Evolutionary conservation across 2,113 vertebrate genomes (phyloP).

Genomic region (Oostethus manadensis): DNA sequence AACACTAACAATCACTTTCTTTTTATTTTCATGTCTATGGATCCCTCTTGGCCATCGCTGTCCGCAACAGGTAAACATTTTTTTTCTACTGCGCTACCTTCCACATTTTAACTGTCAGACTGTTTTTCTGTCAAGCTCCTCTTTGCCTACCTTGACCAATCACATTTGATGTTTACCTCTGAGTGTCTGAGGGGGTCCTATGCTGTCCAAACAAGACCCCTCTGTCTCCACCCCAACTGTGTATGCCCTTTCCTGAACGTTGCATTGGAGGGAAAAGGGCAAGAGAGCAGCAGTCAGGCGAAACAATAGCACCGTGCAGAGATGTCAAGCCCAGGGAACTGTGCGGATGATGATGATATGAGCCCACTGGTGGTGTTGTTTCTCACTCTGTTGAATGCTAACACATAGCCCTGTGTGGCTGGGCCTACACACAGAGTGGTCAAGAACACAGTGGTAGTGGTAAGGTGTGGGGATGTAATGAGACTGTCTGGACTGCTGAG

Average conservation of each 20-base stretch:
- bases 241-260: slow-evolving; percentile 44
- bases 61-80: slow-evolving; percentile 68
- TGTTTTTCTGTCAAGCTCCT: slow-evolving; percentile 52
- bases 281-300: slow-evolving; percentile 64
- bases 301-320: slow-evolving; percentile 64
- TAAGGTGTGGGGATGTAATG: slow-evolving; percentile 53
- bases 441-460: slow-evolving; percentile 51
- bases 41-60: slow-evolving; percentile 25
- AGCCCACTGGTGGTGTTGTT: slow-evolving; percentile 61
- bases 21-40: slow-evolving; percentile 46
- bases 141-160: slow-evolving; percentile 52
- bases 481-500: slow-evolving; percentile 55
- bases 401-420: slow-evolving; percentile 51
- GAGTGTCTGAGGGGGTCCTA: slow-evolving; percentile 42
- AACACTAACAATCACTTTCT: slow-evolving; percentile 42
- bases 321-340: slow-evolving; percentile 61
- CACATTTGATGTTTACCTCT: slow-evolving; percentile 58
- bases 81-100: slow-evolving; percentile 14
- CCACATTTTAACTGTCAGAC: slow-evolving; percentile 31
- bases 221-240: slow-evolving; percentile 19
- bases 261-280: slow-evolving; percentile 65
- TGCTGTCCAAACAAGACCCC: slow-evolving; percentile 58
- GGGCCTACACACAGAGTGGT: slow-evolving; percentile 56
- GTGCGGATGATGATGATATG: slow-evolving; percentile 69
- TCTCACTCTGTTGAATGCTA: slow-evolving; percentile 66